These are phyloP conservation scores for Simalia tracyae DNA, from an alignment of 2,797 vertebrate genomes.

Conservation along the genomic window DNA sequence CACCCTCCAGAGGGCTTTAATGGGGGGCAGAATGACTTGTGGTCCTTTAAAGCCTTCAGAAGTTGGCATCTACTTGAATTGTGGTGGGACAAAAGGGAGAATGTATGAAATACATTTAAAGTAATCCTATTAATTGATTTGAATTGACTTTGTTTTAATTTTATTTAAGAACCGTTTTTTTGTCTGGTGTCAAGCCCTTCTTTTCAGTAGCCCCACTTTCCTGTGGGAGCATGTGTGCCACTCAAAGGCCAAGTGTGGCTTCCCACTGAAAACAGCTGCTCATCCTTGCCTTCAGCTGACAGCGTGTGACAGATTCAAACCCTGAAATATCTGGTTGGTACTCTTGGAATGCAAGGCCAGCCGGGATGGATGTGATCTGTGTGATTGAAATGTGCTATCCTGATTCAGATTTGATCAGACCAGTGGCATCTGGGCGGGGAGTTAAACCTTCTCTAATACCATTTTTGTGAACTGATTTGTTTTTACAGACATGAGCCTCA, in stretches of 20 bases:
- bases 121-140: not conserved
- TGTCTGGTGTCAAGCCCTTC: not conserved
- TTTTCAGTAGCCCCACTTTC: not conserved
- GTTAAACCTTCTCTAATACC: not conserved
- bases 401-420: not conserved
- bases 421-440: too few relatives aligned
- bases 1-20: not conserved
- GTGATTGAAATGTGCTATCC: not conserved
- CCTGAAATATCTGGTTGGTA: not conserved
- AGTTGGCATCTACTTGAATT: not conserved
- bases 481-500: not conserved
- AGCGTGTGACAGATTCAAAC: not conserved
- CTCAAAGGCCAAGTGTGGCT: not conserved
- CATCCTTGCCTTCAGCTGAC: not conserved
- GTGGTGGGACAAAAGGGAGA: not conserved
- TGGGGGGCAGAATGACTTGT: not conserved
- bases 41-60: not conserved
- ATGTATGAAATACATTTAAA: not conserved
- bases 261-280: not conserved
- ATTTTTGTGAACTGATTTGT: not conserved
- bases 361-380: not conserved
- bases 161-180: not conserved
- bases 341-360: not conserved
- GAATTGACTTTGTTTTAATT: not conserved
- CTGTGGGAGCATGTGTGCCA: not conserved